phyloP scores from a whole-genome alignment of 2,797 vertebrate genomes.

The Cyclopterus lumpus region DNA sequence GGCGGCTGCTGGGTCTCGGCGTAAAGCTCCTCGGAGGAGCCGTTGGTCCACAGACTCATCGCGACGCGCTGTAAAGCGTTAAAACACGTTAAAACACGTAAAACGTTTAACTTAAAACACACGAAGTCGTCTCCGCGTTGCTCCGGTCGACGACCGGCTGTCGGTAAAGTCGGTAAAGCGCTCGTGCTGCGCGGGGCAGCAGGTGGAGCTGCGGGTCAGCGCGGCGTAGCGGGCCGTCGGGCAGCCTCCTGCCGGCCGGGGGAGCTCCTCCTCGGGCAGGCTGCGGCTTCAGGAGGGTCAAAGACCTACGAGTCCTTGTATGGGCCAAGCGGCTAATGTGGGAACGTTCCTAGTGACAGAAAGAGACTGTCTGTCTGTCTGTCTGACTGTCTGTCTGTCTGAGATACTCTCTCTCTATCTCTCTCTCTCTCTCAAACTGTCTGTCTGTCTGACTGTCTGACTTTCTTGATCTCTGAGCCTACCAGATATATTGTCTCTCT shows the following conservation, averaged over 20 bases:
- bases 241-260: slow-evolving; percentile 17
- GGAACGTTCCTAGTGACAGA: slow-evolving; percentile 59
- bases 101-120: too few species aligned
- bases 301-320: slow-evolving; percentile 58
- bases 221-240: background rate
- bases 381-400: background rate
- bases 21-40: slow-evolving; percentile 73
- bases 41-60: slow-evolving; percentile 87
- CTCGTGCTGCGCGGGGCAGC: slow-evolving; percentile 13
- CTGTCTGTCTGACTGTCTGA: too few species aligned
- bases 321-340: slow-evolving; percentile 65
- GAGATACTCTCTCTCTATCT: background rate
- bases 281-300: slow-evolving; percentile 21
- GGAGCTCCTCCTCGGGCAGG: slow-evolving; percentile 45
- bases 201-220: slow-evolving; percentile 41
- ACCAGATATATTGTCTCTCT: too few species aligned
- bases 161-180: too few species aligned
- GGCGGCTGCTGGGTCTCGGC: slow-evolving; percentile 44
- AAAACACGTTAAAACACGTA: too few species aligned
- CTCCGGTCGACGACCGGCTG: too few species aligned
- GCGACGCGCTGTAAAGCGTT: slow-evolving; percentile 41
- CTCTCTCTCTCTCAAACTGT: background rate
- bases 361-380: background rate
- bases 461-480: too few species aligned
- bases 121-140: too few species aligned